A percentile compares a stretch with the other conserved stretches of the same genome.
Evolutionary conservation across 2,888 invertebrate genomes (phyloP).

Genomic region (Erebia aethiops): DNA sequence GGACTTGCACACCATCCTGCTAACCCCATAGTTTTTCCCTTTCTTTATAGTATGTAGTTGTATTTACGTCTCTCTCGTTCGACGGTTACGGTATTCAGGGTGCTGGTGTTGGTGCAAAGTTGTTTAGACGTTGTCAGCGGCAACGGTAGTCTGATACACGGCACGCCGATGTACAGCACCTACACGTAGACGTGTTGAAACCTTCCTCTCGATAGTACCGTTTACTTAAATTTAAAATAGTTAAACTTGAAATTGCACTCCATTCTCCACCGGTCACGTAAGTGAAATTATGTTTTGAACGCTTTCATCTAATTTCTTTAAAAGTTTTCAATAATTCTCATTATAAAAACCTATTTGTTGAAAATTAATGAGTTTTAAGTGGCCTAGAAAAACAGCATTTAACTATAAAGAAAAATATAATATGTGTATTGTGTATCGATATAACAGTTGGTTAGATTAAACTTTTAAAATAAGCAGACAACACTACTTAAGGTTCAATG

Average conservation of each 20-base stretch:
- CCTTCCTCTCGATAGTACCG: constrained; percentile 63
- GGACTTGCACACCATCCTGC: constrained; percentile 61
- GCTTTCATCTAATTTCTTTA: neutral
- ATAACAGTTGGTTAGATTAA: neutral
- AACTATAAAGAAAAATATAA: neutral
- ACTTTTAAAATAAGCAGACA: neutral
- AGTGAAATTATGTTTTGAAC: constrained; percentile 21
- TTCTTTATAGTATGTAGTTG: constrained; percentile 48
- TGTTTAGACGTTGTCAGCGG: constrained; percentile 77
- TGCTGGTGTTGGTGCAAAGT: constrained; percentile 67
- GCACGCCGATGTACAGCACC: constrained; percentile 59
- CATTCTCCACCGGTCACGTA: constrained; percentile 21
- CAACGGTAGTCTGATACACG: constrained; percentile 75
- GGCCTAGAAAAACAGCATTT: neutral
- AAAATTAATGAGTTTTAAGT: neutral
- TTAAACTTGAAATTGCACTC: constrained; percentile 18
- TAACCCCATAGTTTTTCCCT: constrained; percentile 65
- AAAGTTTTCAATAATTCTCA: neutral
- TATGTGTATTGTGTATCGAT: neutral
- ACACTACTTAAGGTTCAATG: too few species aligned
- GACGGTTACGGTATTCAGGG: constrained; percentile 57
- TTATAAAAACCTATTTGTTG: neutral
- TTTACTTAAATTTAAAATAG: constrained; percentile 36
- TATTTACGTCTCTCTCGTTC: constrained; percentile 59
- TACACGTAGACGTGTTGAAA: constrained; percentile 54